These are phyloP conservation scores for Premnoplex brunnescens DNA, from an alignment of 2,797 vertebrate species.

Conservation along the genomic window DNA sequence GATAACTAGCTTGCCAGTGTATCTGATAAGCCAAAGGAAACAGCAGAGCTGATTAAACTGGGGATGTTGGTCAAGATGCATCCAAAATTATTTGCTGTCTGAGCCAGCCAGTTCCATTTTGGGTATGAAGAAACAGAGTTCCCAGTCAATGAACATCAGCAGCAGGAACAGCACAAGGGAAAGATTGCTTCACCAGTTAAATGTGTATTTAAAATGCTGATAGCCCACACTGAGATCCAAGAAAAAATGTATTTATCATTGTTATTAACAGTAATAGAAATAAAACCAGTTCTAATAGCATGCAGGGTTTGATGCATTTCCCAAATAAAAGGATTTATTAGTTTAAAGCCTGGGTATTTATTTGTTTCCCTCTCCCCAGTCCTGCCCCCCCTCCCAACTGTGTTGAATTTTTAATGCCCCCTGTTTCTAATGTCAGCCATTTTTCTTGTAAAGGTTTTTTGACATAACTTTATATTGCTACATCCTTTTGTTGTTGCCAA, in stretches of 20 bases:
- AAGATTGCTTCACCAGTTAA: not conserved
- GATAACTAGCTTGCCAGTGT: not conserved
- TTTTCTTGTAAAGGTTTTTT: constrained; percentile 64
- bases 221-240: not conserved
- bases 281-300: constrained; percentile 39
- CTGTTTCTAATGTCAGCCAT: constrained; percentile 57
- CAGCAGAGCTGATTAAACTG: not conserved
- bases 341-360: constrained; percentile 45
- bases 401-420: constrained; percentile 62
- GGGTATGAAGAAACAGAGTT: not conserved
- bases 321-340: constrained; percentile 55
- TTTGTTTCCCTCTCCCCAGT: constrained; percentile 47
- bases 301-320: constrained; percentile 33
- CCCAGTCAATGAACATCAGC: not conserved
- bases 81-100: not conserved
- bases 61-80: not conserved
- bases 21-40: not conserved
- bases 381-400: not conserved
- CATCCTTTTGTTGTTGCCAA: constrained; percentile 61
- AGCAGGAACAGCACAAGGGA: not conserved
- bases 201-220: constrained; percentile 27
- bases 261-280: constrained; percentile 62
- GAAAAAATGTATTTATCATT: constrained; percentile 38
- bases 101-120: not conserved
- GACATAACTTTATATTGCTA: constrained; percentile 59